phyloP scores from a whole-genome alignment of 2,797 vertebrate genomes.

The Anniella stebbinsi region DNA sequence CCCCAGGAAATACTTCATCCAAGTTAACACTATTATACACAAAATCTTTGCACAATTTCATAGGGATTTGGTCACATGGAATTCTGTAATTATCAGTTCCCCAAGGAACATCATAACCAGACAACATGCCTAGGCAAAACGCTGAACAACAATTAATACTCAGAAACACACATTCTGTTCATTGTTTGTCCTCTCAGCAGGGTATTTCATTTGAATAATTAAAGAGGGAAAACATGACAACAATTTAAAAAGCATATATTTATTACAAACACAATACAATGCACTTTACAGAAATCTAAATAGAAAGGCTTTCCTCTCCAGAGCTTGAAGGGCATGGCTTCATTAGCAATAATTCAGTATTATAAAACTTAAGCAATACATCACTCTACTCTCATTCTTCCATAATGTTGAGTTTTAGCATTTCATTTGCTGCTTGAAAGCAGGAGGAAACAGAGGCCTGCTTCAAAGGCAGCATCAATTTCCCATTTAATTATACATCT shows the following conservation, averaged over 20 bases:
- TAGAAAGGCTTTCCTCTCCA: neutral
- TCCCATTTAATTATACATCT: neutral
- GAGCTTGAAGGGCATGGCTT: rapidly evolving
- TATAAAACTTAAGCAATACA: neutral
- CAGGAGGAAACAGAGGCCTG: neutral
- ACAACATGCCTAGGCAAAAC: conserved; percentile 52
- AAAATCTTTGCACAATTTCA: conserved; percentile 79
- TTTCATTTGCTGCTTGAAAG: neutral
- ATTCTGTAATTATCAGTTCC: conserved; percentile 76
- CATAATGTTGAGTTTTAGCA: neutral
- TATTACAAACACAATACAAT: conserved; percentile 50
- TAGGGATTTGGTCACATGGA: conserved; percentile 83
- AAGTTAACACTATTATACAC: conserved; percentile 78
- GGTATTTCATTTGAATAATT: conserved; percentile 78
- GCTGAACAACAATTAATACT: conserved; percentile 52
- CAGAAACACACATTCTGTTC: conserved; percentile 60
- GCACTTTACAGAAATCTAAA: conserved; percentile 44
- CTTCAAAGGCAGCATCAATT: neutral
- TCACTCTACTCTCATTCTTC: neutral
- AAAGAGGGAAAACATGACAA: conserved; percentile 77
- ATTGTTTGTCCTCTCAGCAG: conserved; percentile 73
- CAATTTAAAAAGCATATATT: conserved; percentile 70
- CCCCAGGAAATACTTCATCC: conserved; percentile 85
- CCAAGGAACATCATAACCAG: conserved; percentile 64
- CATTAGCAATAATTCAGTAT: neutral